Evolutionary conservation across 2,888 invertebrate species (phyloP).

Genomic region (Rhogogaster chlorosoma): DNA sequence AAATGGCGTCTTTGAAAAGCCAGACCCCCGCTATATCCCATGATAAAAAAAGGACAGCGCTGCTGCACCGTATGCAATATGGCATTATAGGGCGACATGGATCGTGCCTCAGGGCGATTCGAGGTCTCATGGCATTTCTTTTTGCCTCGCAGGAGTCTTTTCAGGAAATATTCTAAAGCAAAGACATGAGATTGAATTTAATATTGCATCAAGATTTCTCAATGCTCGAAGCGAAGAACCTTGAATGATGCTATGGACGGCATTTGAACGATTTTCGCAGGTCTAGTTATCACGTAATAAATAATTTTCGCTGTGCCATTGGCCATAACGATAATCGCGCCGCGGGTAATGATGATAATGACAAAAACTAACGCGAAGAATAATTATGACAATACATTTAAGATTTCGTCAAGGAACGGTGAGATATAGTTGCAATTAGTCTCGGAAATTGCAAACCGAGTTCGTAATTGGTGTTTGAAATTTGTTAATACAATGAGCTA

Average conservation of each 20-base stretch:
- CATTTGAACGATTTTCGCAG: not conserved
- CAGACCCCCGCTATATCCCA: not conserved
- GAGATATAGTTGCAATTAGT: not conserved
- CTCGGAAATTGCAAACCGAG: not conserved
- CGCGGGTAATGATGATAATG: not conserved
- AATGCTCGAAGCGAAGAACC: not conserved
- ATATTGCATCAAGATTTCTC: slow-evolving; percentile 43
- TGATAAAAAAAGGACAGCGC: not conserved
- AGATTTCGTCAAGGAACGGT: not conserved
- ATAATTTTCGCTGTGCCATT: not conserved
- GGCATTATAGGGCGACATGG: not conserved
- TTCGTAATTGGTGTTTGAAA: not conserved
- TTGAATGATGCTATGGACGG: not conserved
- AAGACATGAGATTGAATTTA: slow-evolving; percentile 37
- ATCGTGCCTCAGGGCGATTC: not conserved
- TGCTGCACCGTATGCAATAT: not conserved
- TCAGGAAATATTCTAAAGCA: not conserved
- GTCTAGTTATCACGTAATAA: not conserved
- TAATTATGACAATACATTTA: not conserved
- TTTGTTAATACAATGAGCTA: not conserved
- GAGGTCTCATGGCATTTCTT: not conserved
- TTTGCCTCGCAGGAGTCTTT: not conserved
- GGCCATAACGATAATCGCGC: not conserved
- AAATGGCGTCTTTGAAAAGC: not conserved
- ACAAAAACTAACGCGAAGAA: not conserved